Conservation (phyloP, 1,140 invertebrate genomes). For the Zaprionus ghesquierei region DNA sequence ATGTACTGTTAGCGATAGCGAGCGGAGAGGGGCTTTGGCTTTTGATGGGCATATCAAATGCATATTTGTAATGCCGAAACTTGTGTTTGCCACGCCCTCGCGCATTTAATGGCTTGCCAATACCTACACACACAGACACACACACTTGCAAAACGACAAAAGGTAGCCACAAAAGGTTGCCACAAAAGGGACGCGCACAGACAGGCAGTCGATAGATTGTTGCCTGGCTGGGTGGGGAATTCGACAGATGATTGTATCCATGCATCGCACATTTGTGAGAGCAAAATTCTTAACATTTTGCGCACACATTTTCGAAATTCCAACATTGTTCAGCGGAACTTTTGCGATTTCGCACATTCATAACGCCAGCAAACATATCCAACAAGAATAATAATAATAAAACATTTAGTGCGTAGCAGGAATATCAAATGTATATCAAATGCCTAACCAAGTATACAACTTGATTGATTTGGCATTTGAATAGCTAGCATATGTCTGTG, state of each 20-base stretch:
- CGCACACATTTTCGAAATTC: conserved; percentile 18
- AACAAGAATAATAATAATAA: neutral
- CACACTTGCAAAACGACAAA: neutral
- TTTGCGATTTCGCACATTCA: conserved; percentile 23
- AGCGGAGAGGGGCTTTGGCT: neutral
- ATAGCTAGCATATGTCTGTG: neutral
- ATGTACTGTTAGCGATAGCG: too few species aligned
- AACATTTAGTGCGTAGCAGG: neutral
- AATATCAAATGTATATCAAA: neutral
- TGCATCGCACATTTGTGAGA: neutral
- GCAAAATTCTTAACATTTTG: neutral
- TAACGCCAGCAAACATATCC: conserved; percentile 8
- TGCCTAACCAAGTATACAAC: neutral
- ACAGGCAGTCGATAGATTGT: neutral
- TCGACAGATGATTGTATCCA: neutral
- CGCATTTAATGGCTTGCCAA: conserved; percentile 38
- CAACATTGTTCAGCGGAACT: conserved; percentile 5
- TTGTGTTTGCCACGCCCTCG: neutral
- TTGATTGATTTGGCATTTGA: neutral
- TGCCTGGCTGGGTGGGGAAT: neutral
- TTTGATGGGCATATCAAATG: conserved; percentile 26
- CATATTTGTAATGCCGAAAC: conserved; percentile 41
- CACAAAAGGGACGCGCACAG: conserved; percentile 24
- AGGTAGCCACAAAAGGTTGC: conserved; percentile 34
- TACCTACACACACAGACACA: conserved; percentile 22